Evolutionary conservation across 2,888 invertebrate genomes (phyloP).

Genomic region (Athrips mouffetella): DNA sequence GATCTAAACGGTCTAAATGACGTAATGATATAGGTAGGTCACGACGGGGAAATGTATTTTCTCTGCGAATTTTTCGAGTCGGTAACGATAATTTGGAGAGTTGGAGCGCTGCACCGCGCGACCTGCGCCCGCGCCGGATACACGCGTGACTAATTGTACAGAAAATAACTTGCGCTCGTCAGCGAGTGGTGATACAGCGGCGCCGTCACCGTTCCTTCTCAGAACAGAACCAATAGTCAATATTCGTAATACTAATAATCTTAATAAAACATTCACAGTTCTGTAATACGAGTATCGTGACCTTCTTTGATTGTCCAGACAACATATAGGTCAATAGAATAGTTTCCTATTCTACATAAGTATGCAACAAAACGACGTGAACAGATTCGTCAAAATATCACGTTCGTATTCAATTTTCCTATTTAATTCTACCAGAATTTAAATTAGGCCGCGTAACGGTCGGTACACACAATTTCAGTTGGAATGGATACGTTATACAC

Average conservation of each 20-base stretch:
- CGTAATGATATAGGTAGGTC: constrained; percentile 5
- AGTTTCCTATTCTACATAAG: constrained; percentile 1
- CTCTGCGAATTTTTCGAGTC: constrained; percentile 6
- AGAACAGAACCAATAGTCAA: constrained; percentile 57
- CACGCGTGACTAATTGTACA: constrained; percentile 75
- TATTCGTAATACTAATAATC: constrained; percentile 10
- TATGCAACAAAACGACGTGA: not conserved
- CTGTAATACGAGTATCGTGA: not conserved
- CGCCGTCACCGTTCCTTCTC: constrained; percentile 67
- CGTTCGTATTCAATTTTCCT: not conserved
- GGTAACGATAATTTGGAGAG: constrained; percentile 25
- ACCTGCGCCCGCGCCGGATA: constrained; percentile 67
- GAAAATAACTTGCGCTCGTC: constrained; percentile 67
- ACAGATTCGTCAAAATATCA: not conserved
- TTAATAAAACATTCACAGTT: constrained; percentile 10
- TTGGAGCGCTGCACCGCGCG: constrained; percentile 36
- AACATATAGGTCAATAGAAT: constrained; percentile 10
- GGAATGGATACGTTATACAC: not conserved
- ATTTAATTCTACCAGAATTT: not conserved
- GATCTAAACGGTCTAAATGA: constrained; percentile 1
- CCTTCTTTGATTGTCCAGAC: constrained; percentile 4
- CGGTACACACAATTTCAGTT: not conserved
- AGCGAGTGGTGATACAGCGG: constrained; percentile 63
- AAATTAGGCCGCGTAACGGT: not conserved
- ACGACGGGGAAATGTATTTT: not conserved